Base-by-base conservation (phyloP, 1,140 invertebrate species). In the Meloidogyne chitwoodi region DNA sequence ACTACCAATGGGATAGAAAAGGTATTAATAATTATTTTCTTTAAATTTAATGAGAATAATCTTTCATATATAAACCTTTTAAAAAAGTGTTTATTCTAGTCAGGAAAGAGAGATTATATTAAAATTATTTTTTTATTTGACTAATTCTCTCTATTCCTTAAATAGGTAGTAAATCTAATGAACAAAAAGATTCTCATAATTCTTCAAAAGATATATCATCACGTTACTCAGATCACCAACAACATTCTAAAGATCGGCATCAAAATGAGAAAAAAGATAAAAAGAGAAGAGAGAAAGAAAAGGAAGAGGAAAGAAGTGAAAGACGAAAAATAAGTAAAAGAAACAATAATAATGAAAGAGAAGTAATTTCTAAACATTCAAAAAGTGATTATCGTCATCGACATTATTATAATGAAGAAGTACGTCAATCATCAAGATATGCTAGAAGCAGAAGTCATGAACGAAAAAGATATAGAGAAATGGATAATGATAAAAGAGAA, bases 1-100 rank as follows among this genome's bases (percentile, higher is more conserved):
- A 80, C 41, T 87, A 77, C 66, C 79, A 80, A 70, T 87, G 85
- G 81, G 78, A 87, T 19, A 79, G 74, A 27, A 41, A 86, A 56
- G 62, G 14, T 29, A 64, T 56, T 77, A 62, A 41, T 44, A 8
- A 34, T n/a, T 34, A 6, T 12, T 14, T 68, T 72, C 65, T 67
- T 14, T 68, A n/a, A n/a, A n/a, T n/a, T n/a, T n/a, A n/a, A n/a
- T n/a, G n/a, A n/a, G n/a, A n/a, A n/a, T n/a, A n/a, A n/a, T n/a
- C n/a, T n/a, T n/a, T n/a, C n/a, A n/a, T n/a, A n/a, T n/a, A n/a
- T n/a, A n/a, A n/a, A n/a, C n/a, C n/a, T n/a, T n/a, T n/a, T n/a
- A n/a, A n/a, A n/a, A n/a, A n/a, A n/a, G n/a, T n/a, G n/a, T n/a
- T n/a, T n/a, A n/a, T n/a, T n/a, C n/a, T n/a, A n/a, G n/a, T n/a